Percentiles rank a stretch among this genome's conserved stretches.
These are phyloP conservation scores for Myotis brandtii DNA, from an alignment of 2,113 vertebrate species.

Conservation along the genomic window DNA sequence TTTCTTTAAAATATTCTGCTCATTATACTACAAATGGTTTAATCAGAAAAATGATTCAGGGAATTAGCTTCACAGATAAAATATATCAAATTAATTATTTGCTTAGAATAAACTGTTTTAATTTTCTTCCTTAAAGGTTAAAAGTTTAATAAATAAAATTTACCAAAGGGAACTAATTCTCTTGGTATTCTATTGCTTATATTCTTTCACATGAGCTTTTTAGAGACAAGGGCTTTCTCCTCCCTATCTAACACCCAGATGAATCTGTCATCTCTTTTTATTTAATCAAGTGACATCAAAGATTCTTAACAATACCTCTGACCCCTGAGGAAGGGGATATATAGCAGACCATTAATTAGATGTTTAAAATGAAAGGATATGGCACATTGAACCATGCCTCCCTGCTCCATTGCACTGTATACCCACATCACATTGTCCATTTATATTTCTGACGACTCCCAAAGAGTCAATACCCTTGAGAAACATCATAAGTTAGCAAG, in stretches of 20 bases:
- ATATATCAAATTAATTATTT: not conserved
- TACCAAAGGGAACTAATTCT: not conserved
- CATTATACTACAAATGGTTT: constrained; percentile 57
- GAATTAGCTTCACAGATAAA: not conserved
- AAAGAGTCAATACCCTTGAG: constrained; percentile 51
- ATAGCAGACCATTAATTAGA: constrained; percentile 76
- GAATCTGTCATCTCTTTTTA: constrained; percentile 67
- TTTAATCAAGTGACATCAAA: constrained; percentile 56
- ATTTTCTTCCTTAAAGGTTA: constrained; percentile 42
- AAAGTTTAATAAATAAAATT: not conserved
- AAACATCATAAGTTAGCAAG: constrained; percentile 58
- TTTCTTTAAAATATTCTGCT: constrained; percentile 48
- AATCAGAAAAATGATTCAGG: not conserved
- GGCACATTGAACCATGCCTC: constrained; percentile 34
- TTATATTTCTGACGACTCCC: constrained; percentile 65
- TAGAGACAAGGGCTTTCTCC: not conserved
- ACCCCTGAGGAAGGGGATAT: constrained; percentile 71
- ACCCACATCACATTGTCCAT: not conserved
- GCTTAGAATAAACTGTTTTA: constrained; percentile 3
- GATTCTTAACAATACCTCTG: constrained; percentile 73
- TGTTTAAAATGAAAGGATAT: constrained; percentile 64
- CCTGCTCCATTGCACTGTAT: constrained; percentile 69
- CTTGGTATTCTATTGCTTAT: not conserved
- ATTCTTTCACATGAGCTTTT: not conserved
- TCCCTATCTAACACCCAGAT: not conserved